Base-by-base conservation (phyloP, 2,888 invertebrate species). In the Megastigmus dorsalis region DNA sequence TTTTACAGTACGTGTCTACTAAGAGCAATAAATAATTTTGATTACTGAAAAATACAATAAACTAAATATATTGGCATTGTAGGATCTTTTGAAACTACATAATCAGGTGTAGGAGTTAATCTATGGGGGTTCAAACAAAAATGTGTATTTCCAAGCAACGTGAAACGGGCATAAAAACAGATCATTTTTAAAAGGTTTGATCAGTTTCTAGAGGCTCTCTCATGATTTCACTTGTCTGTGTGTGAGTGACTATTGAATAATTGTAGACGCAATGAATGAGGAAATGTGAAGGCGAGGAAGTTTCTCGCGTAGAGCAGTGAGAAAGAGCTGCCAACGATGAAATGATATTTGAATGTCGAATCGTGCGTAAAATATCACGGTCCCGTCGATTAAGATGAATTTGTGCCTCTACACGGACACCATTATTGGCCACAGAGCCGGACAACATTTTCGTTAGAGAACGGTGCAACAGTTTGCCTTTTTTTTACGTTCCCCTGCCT, bases 381-480 rank as follows among this genome's bases (percentile, higher is more conserved):
- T 73, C 65, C 59, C 68, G 60, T 66, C 41, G 55, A 60, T 65
- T 65, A 73, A 68, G 69, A 65, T 54, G 65, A 65, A 20, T 54
- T 63, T 65, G 52, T 68, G 72, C 63, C 62, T 38, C 62, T 50
- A 28, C n/a, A 48, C 30, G 26, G 67, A 52, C 68, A 68, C 69
- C 30, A 38, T 48, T n/a, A n/a, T 59, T 63, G 63, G 57, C 59
- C 36, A 36, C 18, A n/a, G 13, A 67, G 71, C 50, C 59, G 43
- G 43, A 62, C 55, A 26, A 41, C 30, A 76, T 73, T 50, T 73
- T 72, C 62, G 84, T 88, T 88, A 88, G 79, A 87, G 83, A 90
- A 96, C 92, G 89, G 95, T 93, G 89, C 92, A 92, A 91, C 97
- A 97, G 90, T 94, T 95, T 89, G 94, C 91, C 90, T 93, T 94